These are phyloP conservation scores for Helicoverpa zea DNA, from an alignment of 1,140 invertebrate genomes.

Conservation along the genomic window DNA sequence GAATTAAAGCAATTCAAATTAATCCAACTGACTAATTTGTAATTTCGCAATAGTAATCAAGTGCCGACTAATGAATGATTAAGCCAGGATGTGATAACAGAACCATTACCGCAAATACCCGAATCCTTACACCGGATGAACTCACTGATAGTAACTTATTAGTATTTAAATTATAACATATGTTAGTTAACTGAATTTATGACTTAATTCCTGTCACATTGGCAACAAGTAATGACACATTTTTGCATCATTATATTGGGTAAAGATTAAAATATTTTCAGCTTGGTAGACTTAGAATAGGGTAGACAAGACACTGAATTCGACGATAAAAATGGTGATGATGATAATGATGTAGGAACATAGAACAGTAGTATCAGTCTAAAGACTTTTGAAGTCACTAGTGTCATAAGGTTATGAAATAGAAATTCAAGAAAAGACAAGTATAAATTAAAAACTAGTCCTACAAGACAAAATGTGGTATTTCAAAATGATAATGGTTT, in stretches of 20 bases:
- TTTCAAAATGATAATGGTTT: not conserved
- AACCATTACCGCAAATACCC: slow-evolving; percentile 53
- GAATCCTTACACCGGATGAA: slow-evolving; percentile 64
- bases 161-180: slow-evolving; percentile 52
- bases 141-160: slow-evolving; percentile 53
- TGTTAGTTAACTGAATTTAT: slow-evolving; percentile 15
- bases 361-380: too few relatives aligned
- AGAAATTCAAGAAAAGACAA: not conserved
- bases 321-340: too few relatives aligned
- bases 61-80: slow-evolving; percentile 69
- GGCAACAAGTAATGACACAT: too few relatives aligned
- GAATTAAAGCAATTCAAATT: slow-evolving; percentile 46
- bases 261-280: too few relatives aligned
- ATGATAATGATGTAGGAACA: too few relatives aligned
- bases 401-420: not conserved
- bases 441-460: not conserved
- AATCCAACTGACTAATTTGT: slow-evolving; percentile 32
- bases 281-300: too few relatives aligned
- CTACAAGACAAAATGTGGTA: not conserved
- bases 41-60: slow-evolving; percentile 39
- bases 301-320: too few relatives aligned
- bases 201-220: not conserved
- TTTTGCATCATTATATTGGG: too few relatives aligned
- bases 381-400: not conserved
- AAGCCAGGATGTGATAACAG: slow-evolving; percentile 64